phyloP scores from a whole-genome alignment of 2,113 vertebrate species.

The Progne subis region DNA sequence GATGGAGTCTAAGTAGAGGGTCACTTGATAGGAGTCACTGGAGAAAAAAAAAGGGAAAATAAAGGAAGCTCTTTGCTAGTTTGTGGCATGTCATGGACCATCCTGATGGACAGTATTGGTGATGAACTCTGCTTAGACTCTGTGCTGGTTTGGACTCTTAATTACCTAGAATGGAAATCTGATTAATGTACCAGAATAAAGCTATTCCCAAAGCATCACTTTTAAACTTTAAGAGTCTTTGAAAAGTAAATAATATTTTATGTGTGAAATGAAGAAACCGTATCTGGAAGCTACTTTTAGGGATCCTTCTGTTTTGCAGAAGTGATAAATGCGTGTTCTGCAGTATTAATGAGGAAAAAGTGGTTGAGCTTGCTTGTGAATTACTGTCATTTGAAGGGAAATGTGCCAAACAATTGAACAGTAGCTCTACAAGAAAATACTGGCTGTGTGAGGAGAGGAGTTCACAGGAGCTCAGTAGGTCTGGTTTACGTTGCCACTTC shows the following conservation, averaged over 20 bases:
- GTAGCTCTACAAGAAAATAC: neutral
- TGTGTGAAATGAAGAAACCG: neutral
- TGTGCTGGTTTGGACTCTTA: neutral
- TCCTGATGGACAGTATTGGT: neutral
- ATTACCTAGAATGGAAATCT: neutral
- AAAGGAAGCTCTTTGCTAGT: neutral
- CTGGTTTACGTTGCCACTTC: neutral
- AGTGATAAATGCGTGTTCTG: neutral
- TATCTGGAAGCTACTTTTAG: neutral
- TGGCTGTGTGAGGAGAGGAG: neutral
- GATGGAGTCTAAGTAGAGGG: neutral
- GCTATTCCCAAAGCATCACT: neutral
- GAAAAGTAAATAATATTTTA: neutral
- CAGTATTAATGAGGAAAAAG: neutral
- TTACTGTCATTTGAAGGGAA: neutral
- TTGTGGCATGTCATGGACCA: neutral
- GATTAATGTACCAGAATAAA: neutral
- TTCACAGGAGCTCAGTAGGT: neutral
- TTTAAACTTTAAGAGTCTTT: neutral
- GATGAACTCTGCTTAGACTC: neutral
- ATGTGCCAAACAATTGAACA: neutral
- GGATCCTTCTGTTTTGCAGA: neutral
- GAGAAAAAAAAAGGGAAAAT: neutral
- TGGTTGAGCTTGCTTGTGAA: neutral
- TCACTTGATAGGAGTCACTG: neutral